Evolutionary conservation across 2,888 invertebrate species (phyloP), one percentile per base, ranked within the genome.

Genomic region (Anodontia alba): DNA sequence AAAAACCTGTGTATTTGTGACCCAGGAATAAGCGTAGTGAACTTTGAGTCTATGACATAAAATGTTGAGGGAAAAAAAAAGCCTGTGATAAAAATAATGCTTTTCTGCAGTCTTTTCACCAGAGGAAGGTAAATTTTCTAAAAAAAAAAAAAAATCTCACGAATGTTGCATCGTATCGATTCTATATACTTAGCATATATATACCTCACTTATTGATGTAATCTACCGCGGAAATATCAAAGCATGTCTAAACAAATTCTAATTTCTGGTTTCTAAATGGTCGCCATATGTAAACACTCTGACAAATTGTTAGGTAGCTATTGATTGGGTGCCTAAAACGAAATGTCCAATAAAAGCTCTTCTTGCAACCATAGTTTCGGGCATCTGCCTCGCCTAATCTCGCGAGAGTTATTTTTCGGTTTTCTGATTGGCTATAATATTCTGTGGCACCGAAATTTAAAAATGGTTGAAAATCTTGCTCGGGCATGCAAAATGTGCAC

Each of bases 361-460:
- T 43, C 57, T 72, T 57, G 79, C 75, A 84, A 51, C 73, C 26
- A 5, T 12, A 10, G 7, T 26, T 71, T 78, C 31, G 62, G 29
- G 36, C 8, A 15, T 17, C 36, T 36, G 12, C 38, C 31, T 69
- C 70, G 73, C 23, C 43, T 70, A 69, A 57, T 82, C 79, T 79
- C 81, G 74, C 86, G 87, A 80, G 76, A 81, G 29, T 67, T 43
- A 20, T 17, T 70, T 66, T 76, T 23, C 75, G 36, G 43, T n/a
- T 17, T 67, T 84, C 78, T 85, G 75, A 90, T 90, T 90, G 90
- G 90, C 72, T 54, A n/a, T 72, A 72, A 70, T 8, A 33, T 26
- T 66, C 46, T 62, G 75, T 71, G 85, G 87, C 81, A 81, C 86
- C 89, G 83, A 89, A 90, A 89, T 90, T 90, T 87, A 88, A 89